Evolutionary conservation across 2,888 invertebrate species (phyloP).

Genomic region (Lagria hirta): DNA sequence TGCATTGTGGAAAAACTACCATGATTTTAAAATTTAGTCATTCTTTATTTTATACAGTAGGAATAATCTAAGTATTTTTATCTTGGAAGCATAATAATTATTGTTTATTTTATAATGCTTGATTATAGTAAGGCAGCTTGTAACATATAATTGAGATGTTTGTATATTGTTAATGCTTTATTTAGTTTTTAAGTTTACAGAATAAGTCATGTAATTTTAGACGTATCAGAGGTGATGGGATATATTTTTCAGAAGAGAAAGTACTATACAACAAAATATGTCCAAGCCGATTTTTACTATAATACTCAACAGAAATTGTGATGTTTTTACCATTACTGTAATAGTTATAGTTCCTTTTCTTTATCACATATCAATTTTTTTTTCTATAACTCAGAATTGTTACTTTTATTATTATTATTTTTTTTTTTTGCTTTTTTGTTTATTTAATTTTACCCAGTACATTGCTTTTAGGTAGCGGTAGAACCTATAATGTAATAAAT

Average conservation of each 20-base stretch:
- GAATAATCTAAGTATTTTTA: not conserved
- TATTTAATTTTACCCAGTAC: constrained; percentile 30
- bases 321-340: constrained; percentile 40
- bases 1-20: constrained; percentile 11
- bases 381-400: constrained; percentile 19
- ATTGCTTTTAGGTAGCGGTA: constrained; percentile 47
- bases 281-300: constrained; percentile 38
- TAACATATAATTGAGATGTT: constrained; percentile 18
- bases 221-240: constrained; percentile 39
- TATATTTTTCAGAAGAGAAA: constrained; percentile 34
- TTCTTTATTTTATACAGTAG: constrained; percentile 5
- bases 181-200: constrained; percentile 30
- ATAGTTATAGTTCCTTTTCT: constrained; percentile 35
- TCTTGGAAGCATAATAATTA: not conserved
- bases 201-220: constrained; percentile 26
- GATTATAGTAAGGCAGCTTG: constrained; percentile 26
- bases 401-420: constrained; percentile 21
- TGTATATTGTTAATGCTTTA: constrained; percentile 32
- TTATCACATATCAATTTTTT: constrained; percentile 33
- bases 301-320: constrained; percentile 51
- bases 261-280: constrained; percentile 34
- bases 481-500: constrained; percentile 40
- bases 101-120: constrained; percentile 9
- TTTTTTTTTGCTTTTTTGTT: constrained; percentile 30
- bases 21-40: constrained; percentile 1